Conservation (phyloP, 2,797 vertebrate genomes). For the Molossus alvarezi region DNA sequence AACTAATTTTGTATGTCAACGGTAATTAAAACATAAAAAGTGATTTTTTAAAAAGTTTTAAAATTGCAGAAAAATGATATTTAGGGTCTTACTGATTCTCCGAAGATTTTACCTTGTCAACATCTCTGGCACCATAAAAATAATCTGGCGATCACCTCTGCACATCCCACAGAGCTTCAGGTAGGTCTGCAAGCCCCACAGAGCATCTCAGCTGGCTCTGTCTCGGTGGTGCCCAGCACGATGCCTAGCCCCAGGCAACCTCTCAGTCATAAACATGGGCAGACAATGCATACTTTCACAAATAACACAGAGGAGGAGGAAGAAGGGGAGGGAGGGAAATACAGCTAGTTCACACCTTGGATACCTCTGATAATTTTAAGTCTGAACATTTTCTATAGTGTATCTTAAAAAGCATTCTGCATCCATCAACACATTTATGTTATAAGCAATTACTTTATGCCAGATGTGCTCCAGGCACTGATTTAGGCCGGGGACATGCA, state of each 20-base stretch:
- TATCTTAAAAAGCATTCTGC: background rate
- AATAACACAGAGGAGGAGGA: background rate
- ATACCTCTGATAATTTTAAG: background rate
- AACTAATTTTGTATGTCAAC: no score
- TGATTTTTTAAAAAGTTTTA: background rate
- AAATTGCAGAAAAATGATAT: conserved; percentile 5
- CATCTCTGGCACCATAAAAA: background rate
- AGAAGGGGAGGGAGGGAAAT: background rate
- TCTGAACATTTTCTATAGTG: conserved; percentile 25
- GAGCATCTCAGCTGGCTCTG: background rate
- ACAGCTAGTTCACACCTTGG: background rate
- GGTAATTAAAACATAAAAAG: no score
- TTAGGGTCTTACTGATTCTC: background rate
- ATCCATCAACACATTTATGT: background rate
- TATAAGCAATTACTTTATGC: conserved; percentile 36
- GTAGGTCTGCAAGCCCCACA: background rate
- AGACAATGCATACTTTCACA: background rate
- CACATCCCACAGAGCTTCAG: background rate
- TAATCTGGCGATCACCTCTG: background rate
- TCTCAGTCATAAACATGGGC: background rate
- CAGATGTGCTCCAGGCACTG: background rate
- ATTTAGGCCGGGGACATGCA: conserved; percentile 41
- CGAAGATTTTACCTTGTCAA: background rate
- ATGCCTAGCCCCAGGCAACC: background rate
- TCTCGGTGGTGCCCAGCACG: background rate